A percentile compares a stretch with the other conserved stretches of the same genome.
Evolutionary conservation across 2,888 invertebrate species (phyloP).

Genomic region (Eustalomyia histrio): DNA sequence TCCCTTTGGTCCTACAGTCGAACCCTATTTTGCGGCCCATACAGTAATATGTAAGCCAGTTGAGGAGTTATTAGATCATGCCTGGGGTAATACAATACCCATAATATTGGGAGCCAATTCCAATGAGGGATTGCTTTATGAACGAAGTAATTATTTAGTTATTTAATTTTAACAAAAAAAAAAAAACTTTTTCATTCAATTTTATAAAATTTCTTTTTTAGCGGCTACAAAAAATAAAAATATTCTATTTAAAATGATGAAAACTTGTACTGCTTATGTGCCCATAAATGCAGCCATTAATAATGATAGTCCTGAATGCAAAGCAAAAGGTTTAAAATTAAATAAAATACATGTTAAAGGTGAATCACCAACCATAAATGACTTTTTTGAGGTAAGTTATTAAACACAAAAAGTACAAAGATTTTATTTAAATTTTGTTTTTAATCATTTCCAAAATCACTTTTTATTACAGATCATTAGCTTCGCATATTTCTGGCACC

Average conservation of each 20-base stretch:
- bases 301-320: slow-evolving; percentile 53
- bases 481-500: slow-evolving; percentile 70
- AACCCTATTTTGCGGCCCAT: slow-evolving; percentile 69
- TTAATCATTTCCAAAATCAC: neutral
- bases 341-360: slow-evolving; percentile 64
- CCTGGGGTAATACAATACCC: slow-evolving; percentile 71
- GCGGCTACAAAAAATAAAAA: slow-evolving; percentile 36
- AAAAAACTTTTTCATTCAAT: too few species aligned
- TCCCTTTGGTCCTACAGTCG: slow-evolving; percentile 70
- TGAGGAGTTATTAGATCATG: slow-evolving; percentile 65
- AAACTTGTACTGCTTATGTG: slow-evolving; percentile 60
- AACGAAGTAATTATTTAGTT: slow-evolving; percentile 59
- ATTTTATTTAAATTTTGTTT: neutral
- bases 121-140: slow-evolving; percentile 70
- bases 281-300: slow-evolving; percentile 59
- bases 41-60: slow-evolving; percentile 69
- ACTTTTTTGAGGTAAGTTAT: slow-evolving; percentile 66
- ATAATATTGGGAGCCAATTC: slow-evolving; percentile 70
- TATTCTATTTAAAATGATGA: slow-evolving; percentile 25
- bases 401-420: neutral
- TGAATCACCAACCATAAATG: slow-evolving; percentile 58
- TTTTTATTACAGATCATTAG: slow-evolving; percentile 66
- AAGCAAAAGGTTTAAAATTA: slow-evolving; percentile 66
- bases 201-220: slow-evolving; percentile 14
- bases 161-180: too few species aligned